Evolutionary conservation across 2,797 vertebrate species (phyloP).

Genomic region (Leuciscus waleckii): DNA sequence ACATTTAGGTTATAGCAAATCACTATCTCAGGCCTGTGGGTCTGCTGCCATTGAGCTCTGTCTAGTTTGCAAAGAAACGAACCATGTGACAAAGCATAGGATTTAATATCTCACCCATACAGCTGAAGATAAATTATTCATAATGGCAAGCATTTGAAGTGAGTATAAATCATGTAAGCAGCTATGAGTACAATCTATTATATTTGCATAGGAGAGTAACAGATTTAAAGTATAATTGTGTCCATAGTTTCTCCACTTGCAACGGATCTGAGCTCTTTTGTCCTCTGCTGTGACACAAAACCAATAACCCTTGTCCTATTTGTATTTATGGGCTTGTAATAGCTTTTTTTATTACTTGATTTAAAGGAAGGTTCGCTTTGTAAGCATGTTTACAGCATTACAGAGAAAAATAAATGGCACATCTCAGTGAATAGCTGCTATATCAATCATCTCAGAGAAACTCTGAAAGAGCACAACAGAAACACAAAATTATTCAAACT

Average conservation of each 20-base stretch:
- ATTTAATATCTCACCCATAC: slow-evolving; percentile 34
- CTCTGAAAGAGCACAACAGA: not conserved
- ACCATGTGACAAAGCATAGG: slow-evolving; percentile 36
- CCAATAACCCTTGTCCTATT: slow-evolving; percentile 44
- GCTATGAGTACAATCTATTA: slow-evolving; percentile 25
- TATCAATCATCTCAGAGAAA: slow-evolving; percentile 34
- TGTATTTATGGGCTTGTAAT: slow-evolving; percentile 48
- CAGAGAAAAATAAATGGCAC: slow-evolving; percentile 12
- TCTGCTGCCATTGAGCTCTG: slow-evolving; percentile 8
- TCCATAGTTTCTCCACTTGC: slow-evolving; percentile 23
- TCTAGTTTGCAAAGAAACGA: slow-evolving; percentile 39
- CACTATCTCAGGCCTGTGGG: not conserved
- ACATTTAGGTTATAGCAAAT: not conserved
- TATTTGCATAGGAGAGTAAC: slow-evolving; percentile 21
- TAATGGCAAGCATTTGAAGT: slow-evolving; percentile 33
- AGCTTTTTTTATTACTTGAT: not conserved
- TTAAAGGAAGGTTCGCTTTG: slow-evolving; percentile 6
- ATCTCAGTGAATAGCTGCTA: slow-evolving; percentile 19
- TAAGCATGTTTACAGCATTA: slow-evolving; percentile 27
- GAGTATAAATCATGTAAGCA: slow-evolving; percentile 42
- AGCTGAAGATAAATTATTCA: slow-evolving; percentile 46
- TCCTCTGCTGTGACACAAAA: slow-evolving; percentile 44
- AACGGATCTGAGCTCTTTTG: slow-evolving; percentile 12
- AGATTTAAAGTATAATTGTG: slow-evolving; percentile 37
- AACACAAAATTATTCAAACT: not conserved